Base-by-base conservation (phyloP, 2,113 vertebrate genomes). In the Nicator chloris region DNA sequence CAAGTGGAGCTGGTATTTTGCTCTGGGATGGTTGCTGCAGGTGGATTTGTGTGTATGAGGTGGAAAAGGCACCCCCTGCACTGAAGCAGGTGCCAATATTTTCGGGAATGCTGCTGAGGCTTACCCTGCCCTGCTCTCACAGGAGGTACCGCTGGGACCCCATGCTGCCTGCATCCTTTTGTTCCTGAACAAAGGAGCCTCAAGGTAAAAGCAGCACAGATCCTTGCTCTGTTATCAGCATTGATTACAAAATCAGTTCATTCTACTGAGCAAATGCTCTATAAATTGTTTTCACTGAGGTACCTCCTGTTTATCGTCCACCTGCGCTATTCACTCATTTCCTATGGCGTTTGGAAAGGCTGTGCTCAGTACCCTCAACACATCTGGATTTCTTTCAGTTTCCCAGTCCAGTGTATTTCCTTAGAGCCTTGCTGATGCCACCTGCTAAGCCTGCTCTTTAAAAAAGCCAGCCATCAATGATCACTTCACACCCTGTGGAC, bases 181-280 rank as follows among this genome's bases (percentile, higher is more conserved):
- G 71, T 86, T 92, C 35, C 50, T 3, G 2, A 53, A 88, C 86
- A 94, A 95, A 90, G 93, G 68, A 77, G 26, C 37, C 66, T 90
- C 37, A 23, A 90, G 79, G 82, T 66, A 40, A 83, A 45, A 65
- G 6, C 40, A 76, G 47, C n/a, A 7, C 31, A 21, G 40, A 64
- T 40, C 53, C 28, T 42, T 50, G 31, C 66, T 66, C 72, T 66
- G 28, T 31, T 60, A 66, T 11, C 63, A 33, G 44, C 83, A 64
- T 5, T 10, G 3, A 54, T 26, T 57, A 37, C 44, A 44, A 59
- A 86, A 83, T 61, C 86, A 37, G 27, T 30, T 39, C 1, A 1
- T 61, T 63, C n/a, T 45, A 15, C 71, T 15, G 50, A 69, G 39
- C 50, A 72, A 90, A 53, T 11, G 44, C 42, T 9, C 24, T 6